These are phyloP conservation scores for Myrmophylax atrothorax DNA, from an alignment of 2,113 vertebrate genomes.

Conservation along the genomic window DNA sequence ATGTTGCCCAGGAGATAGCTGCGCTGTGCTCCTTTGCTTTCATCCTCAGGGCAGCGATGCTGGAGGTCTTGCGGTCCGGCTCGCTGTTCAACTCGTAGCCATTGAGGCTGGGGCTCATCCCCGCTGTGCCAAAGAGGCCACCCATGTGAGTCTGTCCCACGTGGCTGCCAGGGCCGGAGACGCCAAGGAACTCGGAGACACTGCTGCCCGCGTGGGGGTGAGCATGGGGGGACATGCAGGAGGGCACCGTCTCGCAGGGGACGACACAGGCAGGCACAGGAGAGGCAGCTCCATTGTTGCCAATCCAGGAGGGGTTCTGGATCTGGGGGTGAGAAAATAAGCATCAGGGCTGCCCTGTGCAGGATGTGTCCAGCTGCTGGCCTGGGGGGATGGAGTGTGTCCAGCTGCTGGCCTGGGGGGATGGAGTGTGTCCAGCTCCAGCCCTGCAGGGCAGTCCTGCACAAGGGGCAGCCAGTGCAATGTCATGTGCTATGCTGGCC, in stretches of 20 bases:
- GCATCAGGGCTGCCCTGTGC: not conserved
- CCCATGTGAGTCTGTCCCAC: slow-evolving; percentile 96
- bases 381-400: not conserved
- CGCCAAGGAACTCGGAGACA: slow-evolving; percentile 91
- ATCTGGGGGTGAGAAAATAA: slow-evolving; percentile 78
- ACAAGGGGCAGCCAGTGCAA: not conserved
- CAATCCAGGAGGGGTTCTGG: slow-evolving; percentile 96
- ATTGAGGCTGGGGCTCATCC: slow-evolving; percentile 86
- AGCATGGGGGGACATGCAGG: slow-evolving; percentile 92
- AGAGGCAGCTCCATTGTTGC: slow-evolving; percentile 87
- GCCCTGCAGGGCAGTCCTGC: not conserved
- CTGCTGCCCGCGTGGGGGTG: slow-evolving; percentile 89
- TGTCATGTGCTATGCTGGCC: rapidly evolving
- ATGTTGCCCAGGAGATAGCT: slow-evolving; percentile 99
- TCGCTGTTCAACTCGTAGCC: slow-evolving; percentile 94
- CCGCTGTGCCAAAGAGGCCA: slow-evolving; percentile 86
- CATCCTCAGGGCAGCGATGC: slow-evolving; percentile 96
- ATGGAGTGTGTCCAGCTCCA: rapidly evolving
- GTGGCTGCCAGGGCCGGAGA: slow-evolving; percentile 83
- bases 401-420: not conserved
- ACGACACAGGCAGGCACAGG: slow-evolving; percentile 94
- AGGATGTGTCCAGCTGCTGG: rapidly evolving
- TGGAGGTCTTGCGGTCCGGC: slow-evolving; percentile 97
- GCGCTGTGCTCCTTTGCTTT: slow-evolving; percentile 99
- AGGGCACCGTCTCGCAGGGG: slow-evolving; percentile 91